Conservation (phyloP, 2,797 vertebrate species). For the Lindbergichthys nudifrons region DNA sequence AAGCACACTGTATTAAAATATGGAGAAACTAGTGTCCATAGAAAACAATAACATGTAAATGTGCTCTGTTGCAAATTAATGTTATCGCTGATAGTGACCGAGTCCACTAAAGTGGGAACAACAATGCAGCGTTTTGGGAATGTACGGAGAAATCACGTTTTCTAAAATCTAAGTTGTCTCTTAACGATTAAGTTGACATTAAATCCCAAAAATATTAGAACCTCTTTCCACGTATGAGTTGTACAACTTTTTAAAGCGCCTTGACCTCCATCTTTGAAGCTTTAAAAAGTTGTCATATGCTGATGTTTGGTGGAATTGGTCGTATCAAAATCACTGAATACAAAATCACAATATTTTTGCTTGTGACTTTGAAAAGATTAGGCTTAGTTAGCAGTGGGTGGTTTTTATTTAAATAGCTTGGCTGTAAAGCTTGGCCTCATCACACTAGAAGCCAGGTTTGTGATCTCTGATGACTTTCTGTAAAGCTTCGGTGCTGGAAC, state of each 20-base stretch:
- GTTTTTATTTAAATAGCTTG: constrained; percentile 9
- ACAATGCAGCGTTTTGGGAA: no score
- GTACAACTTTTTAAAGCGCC: background rate
- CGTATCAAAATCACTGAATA: background rate
- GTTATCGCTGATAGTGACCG: no score
- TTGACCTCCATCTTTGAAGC: no score
- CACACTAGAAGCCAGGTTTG: constrained; percentile 5
- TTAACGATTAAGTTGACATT: background rate
- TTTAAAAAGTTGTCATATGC: background rate
- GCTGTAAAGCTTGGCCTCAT: background rate
- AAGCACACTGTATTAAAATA: background rate
- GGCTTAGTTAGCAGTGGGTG: background rate
- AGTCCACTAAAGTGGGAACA: no score
- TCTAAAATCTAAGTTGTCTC: no score
- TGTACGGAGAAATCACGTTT: no score
- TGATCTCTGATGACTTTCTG: constrained; percentile 23
- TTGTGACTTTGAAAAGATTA: background rate
- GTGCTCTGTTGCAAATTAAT: no score
- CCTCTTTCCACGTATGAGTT: background rate
- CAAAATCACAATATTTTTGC: background rate
- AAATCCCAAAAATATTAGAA: background rate
- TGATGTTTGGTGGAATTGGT: background rate
- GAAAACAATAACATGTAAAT: no score
- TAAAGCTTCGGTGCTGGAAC: background rate
- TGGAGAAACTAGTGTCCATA: background rate